Evolutionary conservation across 2,797 vertebrate species (phyloP), one percentile per base, ranked within the genome.

Genomic region (Kryptolebias ocellatus): DNA sequence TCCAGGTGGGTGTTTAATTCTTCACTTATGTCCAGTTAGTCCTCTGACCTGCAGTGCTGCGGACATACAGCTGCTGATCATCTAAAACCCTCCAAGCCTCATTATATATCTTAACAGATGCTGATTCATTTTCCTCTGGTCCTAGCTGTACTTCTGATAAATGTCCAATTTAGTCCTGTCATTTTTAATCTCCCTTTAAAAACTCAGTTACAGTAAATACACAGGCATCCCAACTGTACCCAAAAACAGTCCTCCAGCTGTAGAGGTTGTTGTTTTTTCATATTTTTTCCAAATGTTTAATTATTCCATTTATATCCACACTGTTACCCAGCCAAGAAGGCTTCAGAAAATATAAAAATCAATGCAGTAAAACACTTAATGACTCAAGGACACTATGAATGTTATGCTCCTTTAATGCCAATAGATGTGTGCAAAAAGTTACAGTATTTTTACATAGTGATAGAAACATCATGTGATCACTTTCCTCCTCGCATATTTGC

Each of bases 391-490:
- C 55, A 75, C 65, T 42, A 57, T 29, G n/a, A 79, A 69, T 15
- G 34, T 37, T 77, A 76, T 63, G 49, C 27, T 58, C 9, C 73
- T 18, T 34, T 34, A 2, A 3, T 47, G 58, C 61, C 58, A 51
- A 50, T 18, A 53, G 37, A 47, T 1, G 6, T 8, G 20, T 24
- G 20, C 20, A 24, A 24, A 24, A 24, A 24, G 20, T 24, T 24
- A 50, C 68, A 42, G 5, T 4, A 67, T 67, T 78, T 72, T 50
- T 78, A 67, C 63, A 79, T 60, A 83, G 55, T 83, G 74, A 72
- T 89, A 83, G 81, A 88, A 90, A 86, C 49, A 64, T 39, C 79
- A 78, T 72, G 65, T 51, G 67, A 64, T 52, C 64, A 66, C 49
- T 76, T 86, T 79, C 65, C 60, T 74, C 34, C 62, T 70, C 17